Evolutionary conservation across 2,797 vertebrate genomes (phyloP).

Genomic region (Tolypeutes matacus): DNA sequence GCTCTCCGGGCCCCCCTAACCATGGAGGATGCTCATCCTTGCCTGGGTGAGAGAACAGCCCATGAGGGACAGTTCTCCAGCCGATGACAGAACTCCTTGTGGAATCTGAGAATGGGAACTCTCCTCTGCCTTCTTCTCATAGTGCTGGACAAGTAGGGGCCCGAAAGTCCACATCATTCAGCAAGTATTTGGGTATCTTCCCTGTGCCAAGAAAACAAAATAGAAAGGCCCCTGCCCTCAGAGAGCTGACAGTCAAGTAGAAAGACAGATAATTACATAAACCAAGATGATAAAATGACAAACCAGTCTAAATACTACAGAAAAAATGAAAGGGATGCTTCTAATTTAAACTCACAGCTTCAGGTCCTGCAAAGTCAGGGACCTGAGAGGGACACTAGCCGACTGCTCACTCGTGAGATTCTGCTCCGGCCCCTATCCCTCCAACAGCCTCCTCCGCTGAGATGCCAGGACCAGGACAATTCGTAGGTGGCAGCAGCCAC

Average conservation of each 20-base stretch:
- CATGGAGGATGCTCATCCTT: neutral
- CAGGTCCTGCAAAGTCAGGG: neutral
- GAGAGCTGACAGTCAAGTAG: neutral
- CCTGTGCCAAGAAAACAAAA: neutral
- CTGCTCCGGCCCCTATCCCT: neutral
- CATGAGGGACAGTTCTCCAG: neutral
- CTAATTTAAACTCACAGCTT: neutral
- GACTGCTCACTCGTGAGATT: neutral
- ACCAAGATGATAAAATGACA: neutral
- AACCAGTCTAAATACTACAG: neutral
- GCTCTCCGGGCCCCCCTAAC: neutral
- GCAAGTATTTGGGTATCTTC: neutral
- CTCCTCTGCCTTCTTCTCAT: neutral
- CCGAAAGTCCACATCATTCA: neutral
- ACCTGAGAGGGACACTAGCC: neutral
- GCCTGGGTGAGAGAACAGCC: neutral
- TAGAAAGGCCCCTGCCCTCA: neutral
- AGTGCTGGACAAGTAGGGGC: neutral
- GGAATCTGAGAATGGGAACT: neutral
- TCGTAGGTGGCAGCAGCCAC: neutral
- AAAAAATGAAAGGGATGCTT: constrained; percentile 22
- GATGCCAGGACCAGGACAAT: neutral
- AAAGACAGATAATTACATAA: neutral
- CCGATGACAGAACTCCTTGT: neutral
- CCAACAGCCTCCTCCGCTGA: neutral